Base-by-base conservation (phyloP, 2,888 invertebrate genomes). In the Scaptomyza polygonia region DNA sequence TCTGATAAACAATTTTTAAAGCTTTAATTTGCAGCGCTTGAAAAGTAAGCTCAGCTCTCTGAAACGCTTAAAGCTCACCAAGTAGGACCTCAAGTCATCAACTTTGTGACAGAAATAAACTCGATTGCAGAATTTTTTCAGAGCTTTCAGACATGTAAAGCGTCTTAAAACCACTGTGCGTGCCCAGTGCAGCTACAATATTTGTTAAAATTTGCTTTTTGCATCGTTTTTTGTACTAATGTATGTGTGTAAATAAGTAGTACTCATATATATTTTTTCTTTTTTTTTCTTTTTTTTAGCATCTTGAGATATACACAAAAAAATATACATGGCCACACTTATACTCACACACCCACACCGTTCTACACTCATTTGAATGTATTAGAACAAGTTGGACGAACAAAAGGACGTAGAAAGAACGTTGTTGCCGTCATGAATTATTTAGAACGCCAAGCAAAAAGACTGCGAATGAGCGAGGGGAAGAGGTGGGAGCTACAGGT, bases 381-480 rank as follows among this genome's bases (percentile, higher is more conserved):
- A 76, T 72, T 75, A 87, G 72, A 86, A 77, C 84, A 82, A 75
- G 87, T 87, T 77, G 66, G 63, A 61, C 70, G 58, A 51, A 78
- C 77, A 77, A 83, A 77, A 79, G 77, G 77, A 72, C 76, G 61
- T 48, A 56, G 72, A 48, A 34, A 32, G 58, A 68, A 69, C 58
- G 79, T 67, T 70, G 82, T 75, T 72, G 82, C 69, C 83, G 61
- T 68, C 86, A 85, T 87, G 73, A 82, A 87, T 87, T 85, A 87
- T 82, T 87, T 82, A 87, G 86, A 85, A 44, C 83, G 43, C 74
- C 73, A 68, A 71, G 71, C 42, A 55, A 62, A 73, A 67, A 62
- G 52, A 62, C 43, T 53, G 57, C 48, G 47, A 34, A 49, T 47
- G 21, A 25, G 51, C 39, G 45, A 2, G 12, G 6, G 11, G 18